Percentiles rank a stretch among this genome's conserved stretches.
Conservation (phyloP, 2,113 vertebrate species). For the Saccopteryx bilineata region DNA sequence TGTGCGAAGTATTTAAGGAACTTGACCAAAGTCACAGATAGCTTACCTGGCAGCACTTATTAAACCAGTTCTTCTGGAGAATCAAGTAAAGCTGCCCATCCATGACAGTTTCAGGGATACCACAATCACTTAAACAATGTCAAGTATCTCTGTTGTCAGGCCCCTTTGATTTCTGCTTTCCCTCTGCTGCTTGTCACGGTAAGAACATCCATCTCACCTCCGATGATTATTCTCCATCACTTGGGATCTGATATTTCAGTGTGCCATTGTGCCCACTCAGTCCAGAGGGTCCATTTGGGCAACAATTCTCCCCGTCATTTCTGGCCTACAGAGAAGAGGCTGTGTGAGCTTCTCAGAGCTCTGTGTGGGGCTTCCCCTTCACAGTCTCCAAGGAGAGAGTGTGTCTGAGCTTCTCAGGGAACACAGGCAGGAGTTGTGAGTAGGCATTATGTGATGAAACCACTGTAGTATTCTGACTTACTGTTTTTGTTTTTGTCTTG, state of each 20-base stretch:
- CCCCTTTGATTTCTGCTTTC: neutral
- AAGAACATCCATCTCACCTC: neutral
- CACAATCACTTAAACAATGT: neutral
- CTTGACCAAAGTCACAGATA: neutral
- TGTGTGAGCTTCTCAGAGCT: neutral
- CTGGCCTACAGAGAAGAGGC: neutral
- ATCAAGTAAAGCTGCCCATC: neutral
- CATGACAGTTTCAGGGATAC: neutral
- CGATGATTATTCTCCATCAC: neutral
- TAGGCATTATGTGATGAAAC: neutral
- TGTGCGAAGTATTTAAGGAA: neutral
- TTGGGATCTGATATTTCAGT: neutral
- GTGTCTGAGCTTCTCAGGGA: neutral
- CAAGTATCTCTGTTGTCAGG: neutral
- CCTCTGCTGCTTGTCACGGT: neutral
- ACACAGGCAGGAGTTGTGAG: neutral
- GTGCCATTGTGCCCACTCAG: neutral
- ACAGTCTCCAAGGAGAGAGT: neutral
- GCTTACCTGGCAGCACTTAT: neutral
- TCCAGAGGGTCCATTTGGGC: neutral
- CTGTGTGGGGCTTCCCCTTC: neutral
- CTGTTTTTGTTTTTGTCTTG: neutral
- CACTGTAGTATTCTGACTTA: neutral
- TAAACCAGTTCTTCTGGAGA: neutral
- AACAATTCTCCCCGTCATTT: neutral